Percentiles rank a stretch among this genome's conserved stretches.
phyloP scores from a whole-genome alignment of 1,140 invertebrate genomes.

The Hycleus phaleratus region DNA sequence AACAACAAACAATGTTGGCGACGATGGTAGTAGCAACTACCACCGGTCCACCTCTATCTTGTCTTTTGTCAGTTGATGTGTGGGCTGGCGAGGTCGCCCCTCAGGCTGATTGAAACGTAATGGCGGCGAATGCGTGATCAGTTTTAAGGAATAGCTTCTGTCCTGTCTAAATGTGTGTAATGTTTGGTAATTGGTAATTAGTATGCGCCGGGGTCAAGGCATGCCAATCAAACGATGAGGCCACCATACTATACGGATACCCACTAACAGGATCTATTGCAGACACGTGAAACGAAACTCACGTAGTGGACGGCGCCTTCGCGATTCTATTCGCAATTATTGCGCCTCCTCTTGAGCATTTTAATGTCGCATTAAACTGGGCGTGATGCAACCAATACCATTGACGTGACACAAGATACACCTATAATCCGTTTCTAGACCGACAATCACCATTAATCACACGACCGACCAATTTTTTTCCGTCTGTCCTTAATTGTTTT shows the following conservation, averaged over 20 bases:
- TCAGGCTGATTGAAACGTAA: not conserved
- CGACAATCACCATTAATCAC: too few species aligned
- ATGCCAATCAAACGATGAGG: slow-evolving; percentile 11
- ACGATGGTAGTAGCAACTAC: too few species aligned
- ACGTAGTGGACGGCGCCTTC: slow-evolving; percentile 14
- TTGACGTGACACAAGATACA: slow-evolving; percentile 1
- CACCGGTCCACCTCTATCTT: too few species aligned
- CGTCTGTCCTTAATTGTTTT: too few species aligned
- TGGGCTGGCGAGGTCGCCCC: too few species aligned
- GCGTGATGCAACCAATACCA: slow-evolving; percentile 4
- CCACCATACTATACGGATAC: not conserved
- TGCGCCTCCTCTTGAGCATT: slow-evolving; percentile 7
- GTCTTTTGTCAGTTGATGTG: too few species aligned
- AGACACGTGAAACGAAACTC: slow-evolving; percentile 7
- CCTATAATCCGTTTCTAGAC: too few species aligned
- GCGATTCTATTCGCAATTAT: slow-evolving; percentile 15
- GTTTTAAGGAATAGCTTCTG: slow-evolving; percentile 8
- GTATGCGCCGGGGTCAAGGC: slow-evolving; percentile 12
- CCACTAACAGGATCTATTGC: slow-evolving; percentile 13
- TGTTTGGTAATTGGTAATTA: slow-evolving; percentile 8
- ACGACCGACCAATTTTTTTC: too few species aligned
- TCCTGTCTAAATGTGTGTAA: too few species aligned
- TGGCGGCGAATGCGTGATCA: slow-evolving; percentile 2
- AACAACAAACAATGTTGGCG: too few species aligned
- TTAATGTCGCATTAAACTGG: slow-evolving; percentile 8